These are phyloP conservation scores for Diplosoma virens DNA, from an alignment of 23 tunicate genomes.

Conservation along the genomic window DNA sequence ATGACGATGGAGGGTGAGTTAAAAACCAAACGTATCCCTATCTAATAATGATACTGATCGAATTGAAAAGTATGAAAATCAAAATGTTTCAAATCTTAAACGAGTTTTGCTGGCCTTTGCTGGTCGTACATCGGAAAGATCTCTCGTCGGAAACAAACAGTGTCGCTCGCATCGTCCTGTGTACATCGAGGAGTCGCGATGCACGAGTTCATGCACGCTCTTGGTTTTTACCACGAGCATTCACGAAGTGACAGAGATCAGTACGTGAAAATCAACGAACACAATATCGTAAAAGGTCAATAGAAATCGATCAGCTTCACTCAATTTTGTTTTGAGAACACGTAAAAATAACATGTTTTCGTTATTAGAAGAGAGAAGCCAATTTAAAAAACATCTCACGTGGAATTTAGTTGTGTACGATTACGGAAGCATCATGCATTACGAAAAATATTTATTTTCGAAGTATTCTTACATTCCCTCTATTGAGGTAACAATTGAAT, in stretches of 20 bases:
- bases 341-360: too few relatives aligned
- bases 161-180: slow-evolving; percentile 91
- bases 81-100: too few relatives aligned
- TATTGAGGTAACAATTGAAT: slow-evolving; percentile 84
- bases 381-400: slow-evolving; percentile 64
- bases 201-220: slow-evolving; percentile 96
- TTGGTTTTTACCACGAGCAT: slow-evolving; percentile 99
- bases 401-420: slow-evolving; percentile 88
- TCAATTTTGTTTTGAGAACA: background rate
- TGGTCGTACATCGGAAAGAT: slow-evolving; percentile 93
- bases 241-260: slow-evolving; percentile 95
- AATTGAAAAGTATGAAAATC: too few relatives aligned
- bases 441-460: slow-evolving; percentile 69
- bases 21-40: too few relatives aligned
- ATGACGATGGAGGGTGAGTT: too few relatives aligned
- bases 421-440: slow-evolving; percentile 98
- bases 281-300: slow-evolving; percentile 51
- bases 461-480: slow-evolving; percentile 86
- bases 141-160: slow-evolving; percentile 67
- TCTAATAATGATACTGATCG: too few relatives aligned
- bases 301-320: background rate
- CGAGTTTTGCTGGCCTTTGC: too few relatives aligned
- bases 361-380: background rate
- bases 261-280: slow-evolving; percentile 62
- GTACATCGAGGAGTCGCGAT: slow-evolving; percentile 72